These are phyloP conservation scores for Stenotaenia linearis DNA, from an alignment of 2,888 invertebrate genomes.

Conservation along the genomic window DNA sequence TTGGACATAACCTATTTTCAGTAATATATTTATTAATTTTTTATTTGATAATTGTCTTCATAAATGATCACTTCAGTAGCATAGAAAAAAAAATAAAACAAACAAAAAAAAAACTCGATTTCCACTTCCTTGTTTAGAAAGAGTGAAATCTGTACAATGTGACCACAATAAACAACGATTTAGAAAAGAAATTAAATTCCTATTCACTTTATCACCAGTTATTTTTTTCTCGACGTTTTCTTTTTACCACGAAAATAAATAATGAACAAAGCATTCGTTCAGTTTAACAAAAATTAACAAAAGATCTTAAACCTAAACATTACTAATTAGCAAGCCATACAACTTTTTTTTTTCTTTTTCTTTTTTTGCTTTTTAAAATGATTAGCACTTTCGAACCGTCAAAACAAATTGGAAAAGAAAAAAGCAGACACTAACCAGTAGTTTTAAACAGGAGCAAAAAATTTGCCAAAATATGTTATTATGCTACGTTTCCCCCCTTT, in stretches of 20 bases:
- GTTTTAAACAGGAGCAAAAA: background rate
- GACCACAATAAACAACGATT: background rate
- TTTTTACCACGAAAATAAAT: background rate
- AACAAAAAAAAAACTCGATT: background rate
- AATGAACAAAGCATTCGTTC: background rate
- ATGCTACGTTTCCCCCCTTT: background rate
- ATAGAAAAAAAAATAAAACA: background rate
- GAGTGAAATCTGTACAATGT: background rate
- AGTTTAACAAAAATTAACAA: background rate
- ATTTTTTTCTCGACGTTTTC: background rate
- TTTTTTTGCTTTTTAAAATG: background rate
- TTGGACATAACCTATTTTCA: background rate
- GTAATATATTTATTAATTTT: background rate
- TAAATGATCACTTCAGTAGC: background rate
- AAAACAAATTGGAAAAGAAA: too few relatives aligned
- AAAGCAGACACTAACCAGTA: background rate
- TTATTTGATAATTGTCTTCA: background rate
- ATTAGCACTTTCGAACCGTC: background rate
- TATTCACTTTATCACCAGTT: background rate
- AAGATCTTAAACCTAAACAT: background rate
- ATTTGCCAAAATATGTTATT: conserved; percentile 2
- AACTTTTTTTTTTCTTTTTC: background rate
- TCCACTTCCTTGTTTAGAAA: background rate
- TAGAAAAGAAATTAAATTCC: background rate
- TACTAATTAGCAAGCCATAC: background rate